Conservation (phyloP, 2,888 invertebrate genomes). For the Enoplolaimus lenunculus region DNA sequence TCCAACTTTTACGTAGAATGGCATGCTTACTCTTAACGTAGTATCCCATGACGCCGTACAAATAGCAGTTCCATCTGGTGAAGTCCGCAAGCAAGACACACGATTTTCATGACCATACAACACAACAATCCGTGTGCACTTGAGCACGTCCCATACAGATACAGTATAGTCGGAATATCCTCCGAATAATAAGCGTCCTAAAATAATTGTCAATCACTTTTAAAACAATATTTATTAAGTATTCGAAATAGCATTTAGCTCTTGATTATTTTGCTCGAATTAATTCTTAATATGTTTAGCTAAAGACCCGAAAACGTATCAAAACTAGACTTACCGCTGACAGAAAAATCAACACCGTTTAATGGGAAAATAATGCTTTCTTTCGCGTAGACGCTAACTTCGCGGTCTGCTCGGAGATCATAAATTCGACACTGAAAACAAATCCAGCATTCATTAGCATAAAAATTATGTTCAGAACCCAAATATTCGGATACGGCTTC, state of each 20-base stretch:
- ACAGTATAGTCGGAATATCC: conserved; percentile 98
- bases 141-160: conserved; percentile 94
- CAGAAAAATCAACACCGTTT: conserved; percentile 91
- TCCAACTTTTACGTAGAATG: no score
- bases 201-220: background rate
- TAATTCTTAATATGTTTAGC: no score
- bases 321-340: conserved; percentile 61
- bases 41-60: conserved; percentile 79
- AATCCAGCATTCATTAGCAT: no score
- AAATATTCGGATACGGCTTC: no score
- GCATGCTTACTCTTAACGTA: background rate
- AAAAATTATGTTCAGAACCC: no score
- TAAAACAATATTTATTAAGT: no score
- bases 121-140: conserved; percentile 72
- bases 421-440: conserved; percentile 74
- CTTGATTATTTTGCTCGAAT: no score
- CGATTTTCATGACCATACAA: conserved; percentile 91
- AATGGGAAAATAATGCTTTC: conserved; percentile 94
- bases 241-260: no score
- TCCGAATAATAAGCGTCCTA: conserved; percentile 80
- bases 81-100: conserved; percentile 55
- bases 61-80: conserved; percentile 91
- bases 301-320: no score
- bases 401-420: conserved; percentile 90
- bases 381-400: conserved; percentile 85